Base-by-base conservation (phyloP, 2,797 vertebrate species). In the Rhinatrema bivittatum region DNA sequence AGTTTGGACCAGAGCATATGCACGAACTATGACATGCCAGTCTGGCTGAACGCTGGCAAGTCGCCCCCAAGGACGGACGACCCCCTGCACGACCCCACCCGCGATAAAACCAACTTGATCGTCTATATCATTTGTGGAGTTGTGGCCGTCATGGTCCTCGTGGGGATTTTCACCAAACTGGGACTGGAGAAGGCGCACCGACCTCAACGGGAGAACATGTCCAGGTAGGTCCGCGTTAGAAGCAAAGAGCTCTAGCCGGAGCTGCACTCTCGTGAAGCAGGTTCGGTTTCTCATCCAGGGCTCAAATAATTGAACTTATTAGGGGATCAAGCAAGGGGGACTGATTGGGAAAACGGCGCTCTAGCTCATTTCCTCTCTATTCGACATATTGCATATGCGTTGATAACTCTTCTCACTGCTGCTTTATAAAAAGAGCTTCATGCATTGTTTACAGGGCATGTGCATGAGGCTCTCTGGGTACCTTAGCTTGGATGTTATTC, bases 71-170 rank as follows among this genome's bases (percentile, higher is more conserved):
- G 91, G 49, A 93, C 92, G 43, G 87, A 82, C 4, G 93, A 93
- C 70, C 84, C 87, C 38, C 50, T 88, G 38, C 84, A 88, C 29
- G 92, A 93, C 65, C 90, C 86, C 63, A 93, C 91, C 69, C 91
- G 90, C 78, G 94, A 97, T 86, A 97, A 97, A 78, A 97, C 94
- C 47, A 98, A 98, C 85, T 84, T 98, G 56, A 94, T 98, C 38
- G 94, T 98, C 46, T 98, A 98, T 76, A 91, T 98, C 66, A 93
- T 98, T 58, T 98, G 94, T 68, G 94, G 91, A 80, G 93, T 98
- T 68, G 94, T 98, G 76, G 94, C 94, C 32, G 88, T 98, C 56
- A 95, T 98, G 94, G 94, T 94, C 46, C 85, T 98, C 15, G 94
- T 97, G 65, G 94, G 94, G 54, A 98, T 98, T 79, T 97, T 97